Evolutionary conservation across 2,797 vertebrate species (phyloP).

Genomic region (Myotis vivesi): DNA sequence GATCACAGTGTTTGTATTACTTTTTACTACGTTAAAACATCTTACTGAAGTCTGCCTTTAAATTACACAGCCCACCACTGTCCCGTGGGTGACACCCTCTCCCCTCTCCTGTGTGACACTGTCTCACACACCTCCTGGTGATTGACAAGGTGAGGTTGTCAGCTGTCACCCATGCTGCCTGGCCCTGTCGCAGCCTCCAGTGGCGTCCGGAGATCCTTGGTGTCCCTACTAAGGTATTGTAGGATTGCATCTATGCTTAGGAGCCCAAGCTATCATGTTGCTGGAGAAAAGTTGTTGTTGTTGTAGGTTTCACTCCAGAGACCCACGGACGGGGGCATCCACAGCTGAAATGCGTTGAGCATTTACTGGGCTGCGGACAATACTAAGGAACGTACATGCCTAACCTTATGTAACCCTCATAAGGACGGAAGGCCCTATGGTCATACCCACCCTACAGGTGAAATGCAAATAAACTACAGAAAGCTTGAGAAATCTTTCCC

Average conservation of each 20-base stretch:
- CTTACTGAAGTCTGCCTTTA: not conserved
- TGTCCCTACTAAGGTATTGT: not conserved
- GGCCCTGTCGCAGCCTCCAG: not conserved
- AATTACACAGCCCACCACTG: not conserved
- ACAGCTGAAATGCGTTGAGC: accelerated
- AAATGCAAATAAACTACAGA: no score
- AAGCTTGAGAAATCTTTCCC: not conserved
- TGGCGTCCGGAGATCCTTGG: not conserved
- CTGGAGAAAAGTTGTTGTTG: not conserved
- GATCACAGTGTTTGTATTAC: not conserved
- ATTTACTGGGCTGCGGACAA: accelerated
- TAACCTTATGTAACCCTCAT: accelerated
- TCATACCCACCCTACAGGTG: accelerated
- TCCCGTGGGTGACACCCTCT: no score
- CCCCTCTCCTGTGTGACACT: not conserved
- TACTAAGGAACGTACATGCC: accelerated
- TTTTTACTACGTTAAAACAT: not conserved
- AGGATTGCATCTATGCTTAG: accelerated
- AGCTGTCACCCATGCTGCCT: not conserved
- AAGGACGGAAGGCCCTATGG: accelerated
- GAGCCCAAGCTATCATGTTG: no score
- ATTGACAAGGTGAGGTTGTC: not conserved
- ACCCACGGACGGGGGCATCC: accelerated
- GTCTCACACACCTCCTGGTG: not conserved
- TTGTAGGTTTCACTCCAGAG: no score